Evolutionary conservation across 2,113 vertebrate species (phyloP).

Genomic region (Shinisaurus crocodilurus): DNA sequence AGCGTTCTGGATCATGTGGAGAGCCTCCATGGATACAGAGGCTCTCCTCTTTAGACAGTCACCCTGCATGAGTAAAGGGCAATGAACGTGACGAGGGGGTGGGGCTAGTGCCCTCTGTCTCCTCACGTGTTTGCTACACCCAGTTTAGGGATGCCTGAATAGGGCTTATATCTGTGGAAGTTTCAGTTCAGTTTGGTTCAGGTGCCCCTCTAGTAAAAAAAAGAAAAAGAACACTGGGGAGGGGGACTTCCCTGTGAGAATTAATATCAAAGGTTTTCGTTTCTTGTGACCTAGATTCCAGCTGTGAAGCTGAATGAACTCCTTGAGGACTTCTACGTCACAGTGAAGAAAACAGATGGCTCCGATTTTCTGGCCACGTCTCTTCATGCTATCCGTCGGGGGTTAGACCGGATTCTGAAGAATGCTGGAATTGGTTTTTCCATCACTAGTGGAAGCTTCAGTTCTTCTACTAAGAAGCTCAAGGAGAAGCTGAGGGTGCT

Average conservation of each 20-base stretch:
- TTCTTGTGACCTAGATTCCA: constrained; percentile 72
- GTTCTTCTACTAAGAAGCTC: constrained; percentile 71
- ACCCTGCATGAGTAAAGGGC: no score
- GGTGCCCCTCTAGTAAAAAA: not conserved
- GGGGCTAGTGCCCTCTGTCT: no score
- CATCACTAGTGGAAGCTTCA: constrained; percentile 72
- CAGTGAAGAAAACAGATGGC: constrained; percentile 65
- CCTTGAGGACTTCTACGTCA: constrained; percentile 69
- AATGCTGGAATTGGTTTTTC: constrained; percentile 68
- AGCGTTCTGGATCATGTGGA: no score
- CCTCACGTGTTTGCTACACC: no score
- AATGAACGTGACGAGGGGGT: no score
- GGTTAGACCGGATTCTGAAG: constrained; percentile 69
- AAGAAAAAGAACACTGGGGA: no score
- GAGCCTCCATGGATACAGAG: no score
- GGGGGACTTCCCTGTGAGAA: not conserved
- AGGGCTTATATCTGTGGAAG: not conserved
- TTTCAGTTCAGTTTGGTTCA: not conserved
- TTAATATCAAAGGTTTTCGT: constrained; percentile 5
- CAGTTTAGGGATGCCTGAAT: no score
- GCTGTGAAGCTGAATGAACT: constrained; percentile 67
- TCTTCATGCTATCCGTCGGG: constrained; percentile 50
- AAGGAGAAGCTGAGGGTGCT: constrained; percentile 72
- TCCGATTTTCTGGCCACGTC: constrained; percentile 71
- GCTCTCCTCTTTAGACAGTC: no score